Evolutionary conservation across 2,113 vertebrate genomes (phyloP).

Genomic region (Urocolius indicus): DNA sequence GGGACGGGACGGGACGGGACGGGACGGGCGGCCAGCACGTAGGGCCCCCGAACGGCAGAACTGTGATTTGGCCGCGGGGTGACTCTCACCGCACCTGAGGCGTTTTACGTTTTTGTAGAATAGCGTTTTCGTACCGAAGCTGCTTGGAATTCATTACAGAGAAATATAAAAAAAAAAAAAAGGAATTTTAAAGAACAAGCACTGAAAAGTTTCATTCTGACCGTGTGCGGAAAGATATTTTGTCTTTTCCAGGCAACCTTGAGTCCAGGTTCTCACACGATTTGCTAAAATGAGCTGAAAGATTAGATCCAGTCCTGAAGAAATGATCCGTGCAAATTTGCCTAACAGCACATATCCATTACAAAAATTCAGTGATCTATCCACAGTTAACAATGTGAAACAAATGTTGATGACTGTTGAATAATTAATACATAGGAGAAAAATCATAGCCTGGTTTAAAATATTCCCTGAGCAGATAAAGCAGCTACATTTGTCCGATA

Average conservation of each 20-base stretch:
- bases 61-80: fast-evolving
- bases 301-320: fast-evolving
- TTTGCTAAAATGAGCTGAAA: background rate
- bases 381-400: background rate
- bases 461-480: background rate
- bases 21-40: no score
- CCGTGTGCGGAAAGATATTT: background rate
- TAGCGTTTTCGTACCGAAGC: background rate
- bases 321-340: background rate
- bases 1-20: no score
- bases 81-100: fast-evolving
- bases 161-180: background rate
- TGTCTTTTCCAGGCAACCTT: background rate
- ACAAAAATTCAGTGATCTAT: background rate
- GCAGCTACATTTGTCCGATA: background rate
- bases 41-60: background rate
- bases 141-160: background rate
- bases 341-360: background rate
- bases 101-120: fast-evolving
- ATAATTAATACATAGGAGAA: background rate
- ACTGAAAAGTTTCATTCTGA: background rate
- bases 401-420: background rate
- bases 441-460: background rate
- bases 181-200: background rate
- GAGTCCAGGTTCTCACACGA: background rate